Conservation (phyloP, 2,888 invertebrate genomes). For the Itoplectis maculator region DNA sequence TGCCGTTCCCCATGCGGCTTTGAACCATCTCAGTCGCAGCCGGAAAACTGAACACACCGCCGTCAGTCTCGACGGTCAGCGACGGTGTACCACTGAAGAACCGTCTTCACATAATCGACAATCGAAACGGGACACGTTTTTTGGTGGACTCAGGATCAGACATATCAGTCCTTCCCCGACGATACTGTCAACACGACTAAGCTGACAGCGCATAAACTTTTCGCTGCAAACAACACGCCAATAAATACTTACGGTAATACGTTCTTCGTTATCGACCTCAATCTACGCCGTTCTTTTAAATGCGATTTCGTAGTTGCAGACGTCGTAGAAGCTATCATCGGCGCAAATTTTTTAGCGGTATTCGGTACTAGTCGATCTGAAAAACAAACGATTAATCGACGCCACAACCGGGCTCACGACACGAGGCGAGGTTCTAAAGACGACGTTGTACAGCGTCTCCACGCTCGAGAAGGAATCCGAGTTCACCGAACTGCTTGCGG, state of each 20-base stretch:
- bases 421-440: constrained; percentile 1
- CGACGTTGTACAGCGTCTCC: constrained; percentile 8
- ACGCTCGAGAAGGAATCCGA: neutral
- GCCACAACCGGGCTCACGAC: neutral
- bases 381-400: constrained; percentile 41
- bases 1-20: constrained; percentile 22
- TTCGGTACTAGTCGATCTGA: constrained; percentile 56
- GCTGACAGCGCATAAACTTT: neutral
- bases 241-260: constrained; percentile 50
- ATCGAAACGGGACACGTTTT: constrained; percentile 3
- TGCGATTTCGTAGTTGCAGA: constrained; percentile 53
- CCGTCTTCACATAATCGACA: constrained; percentile 12
- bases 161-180: constrained; percentile 60
- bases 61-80: constrained; percentile 7
- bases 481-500: constrained; percentile 11
- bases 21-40: neutral
- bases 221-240: constrained; percentile 42
- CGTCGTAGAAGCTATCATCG: constrained; percentile 46
- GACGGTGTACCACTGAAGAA: constrained; percentile 35
- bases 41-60: constrained; percentile 50
- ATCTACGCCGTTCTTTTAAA: constrained; percentile 35
- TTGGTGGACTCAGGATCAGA: constrained; percentile 65
- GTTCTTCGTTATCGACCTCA: constrained; percentile 1
- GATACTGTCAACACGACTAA: neutral
- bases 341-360: constrained; percentile 50